Conservation (phyloP, 2,113 vertebrate species). For the Castor canadensis region DNA sequence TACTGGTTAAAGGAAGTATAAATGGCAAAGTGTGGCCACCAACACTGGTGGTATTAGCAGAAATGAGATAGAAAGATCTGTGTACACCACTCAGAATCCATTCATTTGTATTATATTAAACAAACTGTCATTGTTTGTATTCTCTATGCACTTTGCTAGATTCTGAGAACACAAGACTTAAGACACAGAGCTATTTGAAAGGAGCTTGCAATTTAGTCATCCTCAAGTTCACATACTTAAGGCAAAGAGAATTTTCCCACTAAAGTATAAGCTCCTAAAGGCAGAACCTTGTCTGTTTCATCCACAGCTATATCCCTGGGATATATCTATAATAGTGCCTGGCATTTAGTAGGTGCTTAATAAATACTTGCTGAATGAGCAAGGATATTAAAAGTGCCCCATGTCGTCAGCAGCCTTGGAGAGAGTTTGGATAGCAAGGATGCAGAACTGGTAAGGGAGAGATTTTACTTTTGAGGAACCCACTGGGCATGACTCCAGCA, state of each 20-base stretch:
- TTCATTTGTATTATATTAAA: not conserved
- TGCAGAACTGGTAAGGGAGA: not conserved
- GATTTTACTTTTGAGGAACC: not conserved
- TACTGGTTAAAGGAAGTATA: not conserved
- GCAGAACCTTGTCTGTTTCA: not conserved
- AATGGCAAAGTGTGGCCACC: not conserved
- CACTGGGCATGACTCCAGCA: not conserved
- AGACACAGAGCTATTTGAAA: not conserved
- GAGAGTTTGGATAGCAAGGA: not conserved
- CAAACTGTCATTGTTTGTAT: not conserved
- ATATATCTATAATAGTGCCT: not conserved
- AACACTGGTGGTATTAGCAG: not conserved
- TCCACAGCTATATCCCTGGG: not conserved
- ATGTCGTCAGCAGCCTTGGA: not conserved
- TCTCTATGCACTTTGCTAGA: not conserved
- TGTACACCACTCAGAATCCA: not conserved
- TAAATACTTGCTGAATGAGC: not conserved
- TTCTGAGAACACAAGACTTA: not conserved
- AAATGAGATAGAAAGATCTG: not conserved
- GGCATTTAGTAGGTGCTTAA: not conserved
- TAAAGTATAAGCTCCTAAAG: not conserved
- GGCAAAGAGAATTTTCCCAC: not conserved
- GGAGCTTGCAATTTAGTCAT: not conserved
- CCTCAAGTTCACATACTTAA: not conserved
- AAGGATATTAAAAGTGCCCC: not conserved